Conservation (phyloP, 2,113 vertebrate species). For the Hydropotes inermis region DNA sequence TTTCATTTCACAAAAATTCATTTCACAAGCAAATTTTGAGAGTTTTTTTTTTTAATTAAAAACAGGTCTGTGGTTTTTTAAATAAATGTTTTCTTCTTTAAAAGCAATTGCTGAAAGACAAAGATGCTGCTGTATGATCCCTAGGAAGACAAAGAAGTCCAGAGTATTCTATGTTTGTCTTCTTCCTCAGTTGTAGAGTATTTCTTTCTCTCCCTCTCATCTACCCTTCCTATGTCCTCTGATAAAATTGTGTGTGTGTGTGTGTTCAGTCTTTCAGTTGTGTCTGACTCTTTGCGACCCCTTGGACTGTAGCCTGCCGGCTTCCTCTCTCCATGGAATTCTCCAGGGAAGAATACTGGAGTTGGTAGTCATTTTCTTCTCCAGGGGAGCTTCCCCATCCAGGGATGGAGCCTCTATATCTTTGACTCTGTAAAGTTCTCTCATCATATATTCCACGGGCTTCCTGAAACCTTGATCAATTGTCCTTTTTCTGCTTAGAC, state of each 20-base stretch:
- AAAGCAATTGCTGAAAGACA: background rate
- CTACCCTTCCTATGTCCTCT: background rate
- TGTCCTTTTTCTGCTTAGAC: background rate
- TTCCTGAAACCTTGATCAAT: background rate
- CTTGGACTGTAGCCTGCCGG: background rate
- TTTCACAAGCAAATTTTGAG: background rate
- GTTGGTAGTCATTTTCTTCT: background rate
- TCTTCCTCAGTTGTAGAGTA: background rate
- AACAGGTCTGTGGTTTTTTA: background rate
- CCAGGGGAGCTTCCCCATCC: background rate
- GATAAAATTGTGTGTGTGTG: background rate
- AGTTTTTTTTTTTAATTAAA: background rate
- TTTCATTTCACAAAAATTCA: background rate
- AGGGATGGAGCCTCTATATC: background rate
- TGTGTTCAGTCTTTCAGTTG: background rate
- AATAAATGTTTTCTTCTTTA: background rate
- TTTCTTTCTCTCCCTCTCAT: background rate
- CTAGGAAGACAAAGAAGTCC: background rate
- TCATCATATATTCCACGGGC: background rate
- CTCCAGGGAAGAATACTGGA: background rate
- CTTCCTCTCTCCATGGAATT: background rate
- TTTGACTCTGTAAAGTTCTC: background rate
- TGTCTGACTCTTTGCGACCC: background rate
- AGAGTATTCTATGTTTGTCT: background rate
- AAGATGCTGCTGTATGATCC: background rate